A percentile compares a stretch with the other conserved stretches of the same genome.
Conservation (phyloP, 2,888 invertebrate genomes). For the Sminthurides aquaticus region DNA sequence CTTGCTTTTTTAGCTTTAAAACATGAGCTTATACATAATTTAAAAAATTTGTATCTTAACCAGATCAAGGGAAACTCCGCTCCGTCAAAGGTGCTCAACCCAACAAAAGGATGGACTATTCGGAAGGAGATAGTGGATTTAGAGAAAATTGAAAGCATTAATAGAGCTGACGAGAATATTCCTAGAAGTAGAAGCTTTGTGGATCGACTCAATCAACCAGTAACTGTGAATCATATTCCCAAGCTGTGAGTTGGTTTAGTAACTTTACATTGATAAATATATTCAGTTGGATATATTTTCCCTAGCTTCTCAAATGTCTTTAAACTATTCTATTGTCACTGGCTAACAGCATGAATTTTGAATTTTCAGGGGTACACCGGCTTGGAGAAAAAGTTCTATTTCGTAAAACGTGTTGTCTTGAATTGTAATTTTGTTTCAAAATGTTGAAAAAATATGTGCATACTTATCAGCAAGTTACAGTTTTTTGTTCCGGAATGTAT, state of each 20-base stretch:
- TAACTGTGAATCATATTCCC: slow-evolving; percentile 11
- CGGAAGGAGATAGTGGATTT: slow-evolving; percentile 10
- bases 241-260: slow-evolving; percentile 16
- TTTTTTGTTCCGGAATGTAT: too few relatives aligned
- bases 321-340: neutral
- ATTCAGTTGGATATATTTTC: too few relatives aligned
- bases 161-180: neutral
- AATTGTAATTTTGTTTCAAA: too few relatives aligned
- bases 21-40: neutral
- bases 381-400: slow-evolving; percentile 14
- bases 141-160: slow-evolving; percentile 12
- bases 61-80: neutral
- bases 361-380: slow-evolving; percentile 2
- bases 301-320: neutral
- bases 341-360: neutral
- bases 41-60: neutral
- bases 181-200: neutral
- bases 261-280: too few relatives aligned
- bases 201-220: neutral
- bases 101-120: slow-evolving; percentile 20
- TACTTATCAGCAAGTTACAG: too few relatives aligned
- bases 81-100: neutral
- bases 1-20: neutral
- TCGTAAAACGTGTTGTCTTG: too few relatives aligned
- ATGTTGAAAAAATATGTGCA: too few relatives aligned